Percentiles rank a stretch among this genome's conserved stretches.
These are phyloP conservation scores for Oscheius sp. DNA, from an alignment of 1,140 invertebrate species.

Conservation along the genomic window DNA sequence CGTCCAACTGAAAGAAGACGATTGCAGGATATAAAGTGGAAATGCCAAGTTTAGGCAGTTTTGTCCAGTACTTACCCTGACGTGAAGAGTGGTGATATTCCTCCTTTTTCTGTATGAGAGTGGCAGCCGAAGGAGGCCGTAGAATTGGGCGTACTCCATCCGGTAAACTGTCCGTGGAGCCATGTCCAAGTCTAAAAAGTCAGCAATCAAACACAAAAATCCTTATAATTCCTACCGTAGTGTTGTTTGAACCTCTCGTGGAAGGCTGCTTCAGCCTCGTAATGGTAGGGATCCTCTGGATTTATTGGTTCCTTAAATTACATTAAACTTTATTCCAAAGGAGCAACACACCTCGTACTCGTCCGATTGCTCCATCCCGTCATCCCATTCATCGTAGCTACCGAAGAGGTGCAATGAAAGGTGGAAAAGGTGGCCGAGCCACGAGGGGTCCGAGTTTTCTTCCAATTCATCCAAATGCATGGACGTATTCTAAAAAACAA, in stretches of 20 bases:
- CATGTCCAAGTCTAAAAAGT: not conserved
- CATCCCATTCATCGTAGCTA: not conserved
- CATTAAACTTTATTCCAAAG: not conserved
- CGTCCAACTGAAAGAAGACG: constrained; percentile 63
- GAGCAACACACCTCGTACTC: not conserved
- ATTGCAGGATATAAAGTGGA: constrained; percentile 49
- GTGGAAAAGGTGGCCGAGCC: too few relatives aligned
- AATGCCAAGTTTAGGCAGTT: constrained; percentile 9
- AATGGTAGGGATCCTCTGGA: not conserved
- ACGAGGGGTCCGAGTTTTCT: too few relatives aligned
- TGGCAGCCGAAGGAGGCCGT: constrained; percentile 87
- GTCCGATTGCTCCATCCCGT: not conserved
- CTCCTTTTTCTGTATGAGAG: constrained; percentile 64
- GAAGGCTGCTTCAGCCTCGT: not conserved
- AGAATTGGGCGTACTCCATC: constrained; percentile 93
- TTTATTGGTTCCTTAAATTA: too few relatives aligned
- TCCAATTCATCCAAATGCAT: too few relatives aligned
- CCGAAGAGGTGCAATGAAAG: not conserved
- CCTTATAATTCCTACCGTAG: too few relatives aligned
- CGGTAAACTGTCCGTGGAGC: constrained; percentile 72
- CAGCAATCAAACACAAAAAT: not conserved
- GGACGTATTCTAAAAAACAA: too few relatives aligned
- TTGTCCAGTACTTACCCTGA: constrained; percentile 32
- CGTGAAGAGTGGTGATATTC: constrained; percentile 38
- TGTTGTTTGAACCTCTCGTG: not conserved